Base-by-base conservation (phyloP, 2,797 vertebrate species). In the Zalophus californianus region DNA sequence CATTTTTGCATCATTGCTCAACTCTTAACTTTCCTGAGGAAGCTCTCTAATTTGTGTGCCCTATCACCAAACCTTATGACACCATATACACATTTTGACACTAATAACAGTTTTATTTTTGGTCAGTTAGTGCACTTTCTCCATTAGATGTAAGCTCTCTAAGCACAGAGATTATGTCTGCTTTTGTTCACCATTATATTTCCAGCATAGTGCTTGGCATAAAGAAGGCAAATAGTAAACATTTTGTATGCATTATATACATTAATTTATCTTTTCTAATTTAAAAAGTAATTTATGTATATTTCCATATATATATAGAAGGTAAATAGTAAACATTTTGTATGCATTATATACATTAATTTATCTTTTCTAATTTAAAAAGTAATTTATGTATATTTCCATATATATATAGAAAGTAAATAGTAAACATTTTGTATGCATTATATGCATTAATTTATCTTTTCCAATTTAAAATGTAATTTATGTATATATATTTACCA, bases 191-290 rank as follows among this genome's bases (percentile, higher is more conserved):
- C 32, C 35, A 21, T 66, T 88, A 3, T 27, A 62, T 93, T 84
- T 92, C 52, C 12, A 64, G 29, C 20, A 68, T 94, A 75, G 32
- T 91, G 27, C n/a, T 32, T 96, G 52, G 54, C 66, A 50, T 77
- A 35, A 9, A 92, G 18, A 62, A 91, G 70, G 32, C 44, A 84
- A 86, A 91, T 27, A 68, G 32, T 52, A 94, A 79, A 56, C 2
- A 10, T 94, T 72, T 68, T 92, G 35, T 93, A 25, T 90, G 21
- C 73, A 58, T 62, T 91, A 16, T 94, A 8, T 88, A 85, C 5
- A 56, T 94, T 90, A 93, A 87, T 58, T 84, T 70, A 56, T n/a
- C 44, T 96, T 86, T 91, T 58, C 56, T 86, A 14, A 90, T 54
- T 93, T 88, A 64, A 48, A 58, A 58, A 87, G 14, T 68, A 62